Conservation (phyloP, 2,888 invertebrate species). For the Agrotis ipsilon region DNA sequence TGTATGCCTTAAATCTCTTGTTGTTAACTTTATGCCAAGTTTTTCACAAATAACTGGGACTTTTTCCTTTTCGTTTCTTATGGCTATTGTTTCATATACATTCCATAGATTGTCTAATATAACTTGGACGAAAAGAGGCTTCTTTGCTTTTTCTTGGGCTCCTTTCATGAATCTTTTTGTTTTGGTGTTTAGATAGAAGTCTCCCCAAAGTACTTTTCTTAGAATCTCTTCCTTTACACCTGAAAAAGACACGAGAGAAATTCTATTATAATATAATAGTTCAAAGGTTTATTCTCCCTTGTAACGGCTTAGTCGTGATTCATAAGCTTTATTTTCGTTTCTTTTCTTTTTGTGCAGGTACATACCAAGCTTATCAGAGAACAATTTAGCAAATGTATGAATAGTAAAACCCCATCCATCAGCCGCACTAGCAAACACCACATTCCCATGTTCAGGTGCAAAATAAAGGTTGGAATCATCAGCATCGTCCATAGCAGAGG, state of each 20-base stretch:
- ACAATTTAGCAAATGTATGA: constrained; percentile 95
- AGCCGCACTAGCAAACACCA: constrained; percentile 98
- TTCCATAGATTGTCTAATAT: constrained; percentile 97
- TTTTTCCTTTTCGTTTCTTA: constrained; percentile 94
- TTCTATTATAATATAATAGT: too few species aligned
- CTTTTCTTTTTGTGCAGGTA: too few species aligned
- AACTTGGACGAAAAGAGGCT: constrained; percentile 97
- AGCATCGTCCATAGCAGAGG: constrained; percentile 94
- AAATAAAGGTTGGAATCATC: constrained; percentile 98
- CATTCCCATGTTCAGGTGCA: constrained; percentile 98
- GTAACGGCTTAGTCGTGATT: too few species aligned
- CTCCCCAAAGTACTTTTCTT: constrained; percentile 97
- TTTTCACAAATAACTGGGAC: constrained; percentile 93
- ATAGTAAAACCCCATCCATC: constrained; percentile 97
- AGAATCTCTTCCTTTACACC: constrained; percentile 94
- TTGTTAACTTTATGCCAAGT: constrained; percentile 94
- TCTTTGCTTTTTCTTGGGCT: constrained; percentile 97
- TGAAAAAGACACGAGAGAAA: constrained; percentile 59
- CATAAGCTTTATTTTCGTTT: too few species aligned
- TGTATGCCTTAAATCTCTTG: constrained; percentile 94
- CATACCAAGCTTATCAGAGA: constrained; percentile 93
- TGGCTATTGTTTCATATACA: constrained; percentile 95
- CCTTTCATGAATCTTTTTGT: constrained; percentile 96
- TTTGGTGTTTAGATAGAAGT: constrained; percentile 97
- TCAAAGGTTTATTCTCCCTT: too few species aligned